Conservation (phyloP, 2,797 vertebrate genomes). For the Rhinoraja longicauda region DNA sequence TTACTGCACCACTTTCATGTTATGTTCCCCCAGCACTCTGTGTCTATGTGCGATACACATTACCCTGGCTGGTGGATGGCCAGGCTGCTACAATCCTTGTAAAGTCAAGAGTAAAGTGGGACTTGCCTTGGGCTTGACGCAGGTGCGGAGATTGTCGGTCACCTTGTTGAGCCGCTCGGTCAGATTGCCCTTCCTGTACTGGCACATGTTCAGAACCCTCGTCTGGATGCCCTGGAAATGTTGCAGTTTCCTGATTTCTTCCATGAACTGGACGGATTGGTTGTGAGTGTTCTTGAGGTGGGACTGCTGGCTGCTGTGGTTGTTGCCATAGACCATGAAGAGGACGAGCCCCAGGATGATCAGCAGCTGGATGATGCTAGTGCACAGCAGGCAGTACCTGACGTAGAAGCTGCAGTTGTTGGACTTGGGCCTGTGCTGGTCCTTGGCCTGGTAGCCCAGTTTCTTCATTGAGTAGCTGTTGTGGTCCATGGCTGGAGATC, state of each 20-base stretch:
- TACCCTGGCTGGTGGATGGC: too few relatives aligned
- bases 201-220: slow-evolving; percentile 50
- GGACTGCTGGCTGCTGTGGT: slow-evolving; percentile 63
- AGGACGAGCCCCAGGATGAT: slow-evolving; percentile 89
- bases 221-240: slow-evolving; percentile 49
- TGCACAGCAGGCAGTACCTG: slow-evolving; percentile 84
- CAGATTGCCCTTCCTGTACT: slow-evolving; percentile 49
- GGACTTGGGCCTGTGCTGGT: slow-evolving; percentile 50
- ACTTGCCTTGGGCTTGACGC: background rate
- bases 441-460: slow-evolving; percentile 55
- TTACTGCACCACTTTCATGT: too few relatives aligned
- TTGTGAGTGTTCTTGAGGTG: slow-evolving; percentile 62
- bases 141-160: slow-evolving; percentile 47
- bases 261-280: slow-evolving; percentile 54
- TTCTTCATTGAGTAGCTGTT: slow-evolving; percentile 62
- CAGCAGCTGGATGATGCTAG: slow-evolving; percentile 84
- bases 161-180: slow-evolving; percentile 62
- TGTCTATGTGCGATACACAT: too few relatives aligned
- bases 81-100: too few relatives aligned
- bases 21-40: too few relatives aligned
- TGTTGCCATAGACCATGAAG: slow-evolving; percentile 86
- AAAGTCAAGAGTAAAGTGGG: background rate
- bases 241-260: slow-evolving; percentile 52
- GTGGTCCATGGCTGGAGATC: slow-evolving; percentile 56
- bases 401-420: slow-evolving; percentile 81